phyloP scores from a whole-genome alignment of 2,888 invertebrate genomes.

The Acanthosoma haemorrhoidale region DNA sequence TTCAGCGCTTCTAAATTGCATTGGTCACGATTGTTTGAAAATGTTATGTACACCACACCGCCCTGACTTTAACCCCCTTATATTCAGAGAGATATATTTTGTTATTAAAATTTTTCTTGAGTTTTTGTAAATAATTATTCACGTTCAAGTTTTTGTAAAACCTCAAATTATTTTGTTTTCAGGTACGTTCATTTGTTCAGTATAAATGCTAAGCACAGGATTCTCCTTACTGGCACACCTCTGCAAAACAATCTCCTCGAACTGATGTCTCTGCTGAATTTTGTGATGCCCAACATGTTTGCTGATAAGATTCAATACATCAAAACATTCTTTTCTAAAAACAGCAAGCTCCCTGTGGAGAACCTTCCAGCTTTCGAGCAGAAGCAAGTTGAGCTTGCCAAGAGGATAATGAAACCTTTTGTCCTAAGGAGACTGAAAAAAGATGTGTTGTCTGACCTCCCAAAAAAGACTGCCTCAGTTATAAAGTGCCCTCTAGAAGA shows the following conservation, averaged over 20 bases:
- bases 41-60: too few species aligned
- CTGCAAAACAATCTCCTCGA: slow-evolving; percentile 93
- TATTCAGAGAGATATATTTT: too few species aligned
- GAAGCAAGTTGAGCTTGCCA: slow-evolving; percentile 86
- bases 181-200: slow-evolving; percentile 76
- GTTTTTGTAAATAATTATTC: too few species aligned
- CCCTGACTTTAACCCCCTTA: too few species aligned
- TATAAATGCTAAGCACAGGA: slow-evolving; percentile 79
- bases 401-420: slow-evolving; percentile 93
- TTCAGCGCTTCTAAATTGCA: too few species aligned
- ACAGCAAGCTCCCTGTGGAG: slow-evolving; percentile 45
- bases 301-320: slow-evolving; percentile 79
- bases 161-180: not conserved
- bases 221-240: slow-evolving; percentile 91
- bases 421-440: slow-evolving; percentile 79
- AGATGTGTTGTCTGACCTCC: slow-evolving; percentile 80
- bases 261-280: slow-evolving; percentile 89
- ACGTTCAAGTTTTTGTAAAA: too few species aligned
- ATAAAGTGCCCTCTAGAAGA: slow-evolving; percentile 63
- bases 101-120: too few species aligned
- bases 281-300: slow-evolving; percentile 95
- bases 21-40: too few species aligned
- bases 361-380: slow-evolving; percentile 70
- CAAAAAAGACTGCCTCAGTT: slow-evolving; percentile 70
- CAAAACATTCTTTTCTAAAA: slow-evolving; percentile 80